Percentiles rank a stretch among this genome's conserved stretches.
phyloP scores from a whole-genome alignment of 2,888 invertebrate species.

The Antheraea assamensis region DNA sequence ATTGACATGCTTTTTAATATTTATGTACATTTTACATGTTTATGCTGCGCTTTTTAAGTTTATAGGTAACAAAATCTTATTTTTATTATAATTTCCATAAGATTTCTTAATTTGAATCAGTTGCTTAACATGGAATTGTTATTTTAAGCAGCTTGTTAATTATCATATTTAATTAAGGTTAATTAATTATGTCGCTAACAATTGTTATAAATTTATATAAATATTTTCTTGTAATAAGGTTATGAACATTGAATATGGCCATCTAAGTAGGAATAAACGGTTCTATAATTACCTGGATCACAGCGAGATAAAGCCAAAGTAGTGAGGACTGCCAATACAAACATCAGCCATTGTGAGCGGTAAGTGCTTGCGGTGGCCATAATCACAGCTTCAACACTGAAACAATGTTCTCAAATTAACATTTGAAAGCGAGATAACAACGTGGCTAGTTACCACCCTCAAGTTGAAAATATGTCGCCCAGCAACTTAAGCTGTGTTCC shows the following conservation, averaged over 20 bases:
- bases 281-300: constrained; percentile 48
- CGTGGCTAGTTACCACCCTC: too few species aligned
- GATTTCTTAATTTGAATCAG: not conserved
- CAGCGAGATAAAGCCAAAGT: constrained; percentile 38
- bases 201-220: not conserved
- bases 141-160: not conserved
- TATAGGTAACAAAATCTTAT: not conserved
- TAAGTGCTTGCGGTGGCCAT: constrained; percentile 39
- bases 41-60: too few species aligned
- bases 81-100: not conserved
- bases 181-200: not conserved
- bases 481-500: too few species aligned
- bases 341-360: constrained; percentile 31
- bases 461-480: too few species aligned
- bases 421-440: too few species aligned
- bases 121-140: not conserved
- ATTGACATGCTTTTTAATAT: not conserved
- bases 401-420: constrained; percentile 30
- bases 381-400: constrained; percentile 41
- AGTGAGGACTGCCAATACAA: constrained; percentile 36
- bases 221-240: not conserved
- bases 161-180: not conserved
- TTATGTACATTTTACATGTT: too few species aligned
- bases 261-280: not conserved
- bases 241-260: not conserved